Percentiles rank a stretch among this genome's conserved stretches.
Evolutionary conservation across 1,140 invertebrate species (phyloP).

Genomic region (Metopolophium dirhodum): DNA sequence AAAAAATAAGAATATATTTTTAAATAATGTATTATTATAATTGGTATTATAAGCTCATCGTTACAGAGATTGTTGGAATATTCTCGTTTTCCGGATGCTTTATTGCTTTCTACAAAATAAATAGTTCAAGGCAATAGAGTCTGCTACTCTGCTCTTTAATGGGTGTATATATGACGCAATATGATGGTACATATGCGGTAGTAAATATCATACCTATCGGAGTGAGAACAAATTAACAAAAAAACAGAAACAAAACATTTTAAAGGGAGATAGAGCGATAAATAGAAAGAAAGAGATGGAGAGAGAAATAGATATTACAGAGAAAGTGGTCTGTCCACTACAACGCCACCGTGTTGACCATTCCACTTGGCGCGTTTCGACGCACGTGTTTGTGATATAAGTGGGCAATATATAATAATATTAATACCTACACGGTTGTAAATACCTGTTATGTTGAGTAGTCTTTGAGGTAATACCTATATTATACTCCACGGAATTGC

Average conservation of each 20-base stretch:
- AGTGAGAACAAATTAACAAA: neutral
- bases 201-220: neutral
- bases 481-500: neutral
- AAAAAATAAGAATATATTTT: neutral
- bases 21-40: neutral
- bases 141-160: neutral
- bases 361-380: neutral
- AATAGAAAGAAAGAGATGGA: neutral
- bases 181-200: neutral
- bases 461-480: neutral
- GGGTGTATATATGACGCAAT: conserved; percentile 13
- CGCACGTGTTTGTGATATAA: conserved; percentile 3
- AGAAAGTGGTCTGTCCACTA: conserved; percentile 45
- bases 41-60: neutral
- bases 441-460: neutral
- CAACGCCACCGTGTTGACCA: neutral
- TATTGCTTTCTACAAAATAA: conserved; percentile 9
- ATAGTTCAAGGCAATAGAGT: conserved; percentile 16
- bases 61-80: neutral
- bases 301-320: neutral
- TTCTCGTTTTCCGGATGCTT: conserved; percentile 17
- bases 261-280: neutral
- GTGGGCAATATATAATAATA: neutral
- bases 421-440: neutral
- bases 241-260: conserved; percentile 6